Conservation (phyloP, 2,797 vertebrate species). For the Avahi laniger region DNA sequence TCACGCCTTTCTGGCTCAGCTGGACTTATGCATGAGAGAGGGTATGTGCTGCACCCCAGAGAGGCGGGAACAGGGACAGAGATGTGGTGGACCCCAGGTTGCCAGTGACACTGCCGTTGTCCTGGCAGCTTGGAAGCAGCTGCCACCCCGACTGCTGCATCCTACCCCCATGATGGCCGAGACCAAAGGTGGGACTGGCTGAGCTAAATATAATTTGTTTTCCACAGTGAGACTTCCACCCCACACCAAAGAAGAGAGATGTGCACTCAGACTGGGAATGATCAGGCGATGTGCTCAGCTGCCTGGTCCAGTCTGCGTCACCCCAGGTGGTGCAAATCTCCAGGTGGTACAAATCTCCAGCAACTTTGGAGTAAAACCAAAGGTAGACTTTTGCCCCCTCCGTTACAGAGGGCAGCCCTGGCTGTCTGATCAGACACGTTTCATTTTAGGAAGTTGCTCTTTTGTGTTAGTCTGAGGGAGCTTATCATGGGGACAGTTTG, state of each 20-base stretch:
- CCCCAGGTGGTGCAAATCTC: background rate
- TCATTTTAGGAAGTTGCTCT: background rate
- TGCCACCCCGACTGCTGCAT: background rate
- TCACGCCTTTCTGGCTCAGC: background rate
- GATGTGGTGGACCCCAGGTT: fast-evolving
- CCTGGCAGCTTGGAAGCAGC: background rate
- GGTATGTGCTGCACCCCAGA: no score
- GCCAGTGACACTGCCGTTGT: background rate
- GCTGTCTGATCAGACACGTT: background rate
- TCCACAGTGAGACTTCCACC: background rate
- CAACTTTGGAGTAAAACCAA: background rate
- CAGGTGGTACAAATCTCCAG: background rate
- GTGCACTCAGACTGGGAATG: background rate
- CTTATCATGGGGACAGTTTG: background rate
- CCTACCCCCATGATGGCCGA: background rate
- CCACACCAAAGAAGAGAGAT: background rate
- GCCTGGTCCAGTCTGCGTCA: background rate
- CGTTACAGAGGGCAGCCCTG: fast-evolving
- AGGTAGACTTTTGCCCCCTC: fast-evolving
- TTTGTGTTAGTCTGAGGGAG: background rate
- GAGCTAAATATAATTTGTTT: background rate
- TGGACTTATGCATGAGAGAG: background rate
- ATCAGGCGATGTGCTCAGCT: background rate
- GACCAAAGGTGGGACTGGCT: background rate
- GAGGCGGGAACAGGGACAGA: no score